Conservation (phyloP, 2,113 vertebrate species). For the Oenanthe melanoleuca region DNA sequence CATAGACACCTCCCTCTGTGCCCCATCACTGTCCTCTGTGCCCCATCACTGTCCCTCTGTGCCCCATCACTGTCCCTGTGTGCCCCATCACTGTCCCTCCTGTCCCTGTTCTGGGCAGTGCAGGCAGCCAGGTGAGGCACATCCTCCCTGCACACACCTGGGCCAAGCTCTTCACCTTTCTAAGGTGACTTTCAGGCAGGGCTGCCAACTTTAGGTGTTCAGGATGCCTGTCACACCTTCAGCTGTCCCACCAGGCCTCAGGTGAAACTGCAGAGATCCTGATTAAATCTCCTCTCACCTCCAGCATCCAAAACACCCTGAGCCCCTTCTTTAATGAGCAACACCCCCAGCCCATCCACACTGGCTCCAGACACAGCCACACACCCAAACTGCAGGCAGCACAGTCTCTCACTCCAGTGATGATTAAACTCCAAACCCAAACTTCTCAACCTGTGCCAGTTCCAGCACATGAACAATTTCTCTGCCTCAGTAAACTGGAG, state of each 20-base stretch:
- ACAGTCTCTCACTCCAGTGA: rapidly evolving
- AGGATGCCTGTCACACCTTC: rapidly evolving
- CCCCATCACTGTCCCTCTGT: rapidly evolving
- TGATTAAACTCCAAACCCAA: background rate
- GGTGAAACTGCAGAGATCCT: background rate
- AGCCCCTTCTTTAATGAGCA: background rate
- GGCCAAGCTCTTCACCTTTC: background rate
- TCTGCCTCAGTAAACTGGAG: background rate
- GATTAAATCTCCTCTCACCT: background rate
- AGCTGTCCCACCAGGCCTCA: background rate
- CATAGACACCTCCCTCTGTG: rapidly evolving
- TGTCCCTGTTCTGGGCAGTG: background rate
- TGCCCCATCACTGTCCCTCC: too few species aligned
- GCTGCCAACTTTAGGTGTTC: background rate
- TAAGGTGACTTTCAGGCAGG: background rate
- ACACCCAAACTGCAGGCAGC: background rate
- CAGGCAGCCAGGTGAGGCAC: too few species aligned
- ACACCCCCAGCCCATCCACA: background rate
- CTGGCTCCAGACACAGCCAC: rapidly evolving
- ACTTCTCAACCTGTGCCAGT: background rate
- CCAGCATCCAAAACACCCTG: background rate
- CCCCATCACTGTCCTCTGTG: too few species aligned
- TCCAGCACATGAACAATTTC: background rate
- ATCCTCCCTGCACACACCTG: background rate
- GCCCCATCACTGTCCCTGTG: background rate